These are phyloP conservation scores for Corythoichthys haematopterus DNA, from an alignment of 2,113 vertebrate species.

Conservation along the genomic window DNA sequence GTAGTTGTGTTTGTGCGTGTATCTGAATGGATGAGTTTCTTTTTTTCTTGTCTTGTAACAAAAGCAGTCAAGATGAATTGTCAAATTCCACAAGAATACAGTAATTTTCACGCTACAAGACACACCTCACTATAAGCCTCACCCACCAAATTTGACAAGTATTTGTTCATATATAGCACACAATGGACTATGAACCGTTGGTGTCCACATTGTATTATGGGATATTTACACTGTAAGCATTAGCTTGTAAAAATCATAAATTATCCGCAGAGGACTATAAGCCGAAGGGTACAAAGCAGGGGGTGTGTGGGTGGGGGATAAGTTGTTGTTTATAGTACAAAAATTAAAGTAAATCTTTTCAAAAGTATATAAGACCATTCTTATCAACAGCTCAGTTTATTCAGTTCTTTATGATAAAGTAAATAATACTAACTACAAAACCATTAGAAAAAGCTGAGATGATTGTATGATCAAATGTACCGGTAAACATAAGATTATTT, in stretches of 20 bases:
- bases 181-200: no score
- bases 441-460: neutral
- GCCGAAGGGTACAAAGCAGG: no score
- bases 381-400: neutral
- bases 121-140: no score
- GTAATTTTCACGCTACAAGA: no score
- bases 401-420: neutral
- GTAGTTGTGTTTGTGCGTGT: neutral
- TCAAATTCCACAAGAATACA: conserved; percentile 7
- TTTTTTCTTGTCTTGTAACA: conserved; percentile 39
- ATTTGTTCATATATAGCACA: no score
- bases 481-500: neutral
- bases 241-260: no score
- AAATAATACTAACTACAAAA: neutral
- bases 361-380: neutral
- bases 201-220: no score
- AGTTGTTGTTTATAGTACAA: no score
- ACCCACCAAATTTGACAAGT: no score
- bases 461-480: neutral
- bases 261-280: no score
- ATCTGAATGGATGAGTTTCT: conserved; percentile 11
- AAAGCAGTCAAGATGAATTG: conserved; percentile 19
- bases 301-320: no score
- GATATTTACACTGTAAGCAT: no score
- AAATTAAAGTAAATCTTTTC: neutral